Conservation (phyloP, 2,888 invertebrate genomes). For the Apotomis turbidana region DNA sequence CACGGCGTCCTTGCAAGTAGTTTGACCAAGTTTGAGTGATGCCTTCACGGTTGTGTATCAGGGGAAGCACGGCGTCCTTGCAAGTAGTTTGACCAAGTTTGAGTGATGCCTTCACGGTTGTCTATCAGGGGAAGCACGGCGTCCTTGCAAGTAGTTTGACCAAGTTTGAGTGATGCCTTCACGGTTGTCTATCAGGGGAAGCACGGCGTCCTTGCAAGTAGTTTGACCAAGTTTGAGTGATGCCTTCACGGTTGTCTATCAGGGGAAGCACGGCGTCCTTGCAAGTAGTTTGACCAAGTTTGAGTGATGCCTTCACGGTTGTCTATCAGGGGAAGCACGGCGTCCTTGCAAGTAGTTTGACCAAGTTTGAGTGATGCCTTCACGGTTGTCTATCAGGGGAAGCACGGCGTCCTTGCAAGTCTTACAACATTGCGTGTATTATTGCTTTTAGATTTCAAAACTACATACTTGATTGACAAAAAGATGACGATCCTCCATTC, state of each 20-base stretch:
- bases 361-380: too few relatives aligned
- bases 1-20: too few relatives aligned
- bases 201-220: too few relatives aligned
- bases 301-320: neutral
- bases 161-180: conserved; percentile 3
- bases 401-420: too few relatives aligned
- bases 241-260: neutral
- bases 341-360: too few relatives aligned
- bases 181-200: neutral
- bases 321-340: neutral
- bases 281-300: neutral
- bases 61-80: too few relatives aligned
- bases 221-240: conserved; percentile 3
- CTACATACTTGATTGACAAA: too few relatives aligned
- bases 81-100: neutral
- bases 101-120: neutral
- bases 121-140: neutral
- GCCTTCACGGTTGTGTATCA: neutral
- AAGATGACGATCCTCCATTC: too few relatives aligned
- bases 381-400: neutral
- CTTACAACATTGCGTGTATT: too few relatives aligned
- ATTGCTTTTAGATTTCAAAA: too few relatives aligned
- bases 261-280: too few relatives aligned
- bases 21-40: conserved; percentile 5
- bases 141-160: neutral